A percentile compares a stretch with the other conserved stretches of the same genome.
These are phyloP conservation scores for Stenchaetothrips biformis DNA, from an alignment of 2,888 invertebrate species.

Conservation along the genomic window DNA sequence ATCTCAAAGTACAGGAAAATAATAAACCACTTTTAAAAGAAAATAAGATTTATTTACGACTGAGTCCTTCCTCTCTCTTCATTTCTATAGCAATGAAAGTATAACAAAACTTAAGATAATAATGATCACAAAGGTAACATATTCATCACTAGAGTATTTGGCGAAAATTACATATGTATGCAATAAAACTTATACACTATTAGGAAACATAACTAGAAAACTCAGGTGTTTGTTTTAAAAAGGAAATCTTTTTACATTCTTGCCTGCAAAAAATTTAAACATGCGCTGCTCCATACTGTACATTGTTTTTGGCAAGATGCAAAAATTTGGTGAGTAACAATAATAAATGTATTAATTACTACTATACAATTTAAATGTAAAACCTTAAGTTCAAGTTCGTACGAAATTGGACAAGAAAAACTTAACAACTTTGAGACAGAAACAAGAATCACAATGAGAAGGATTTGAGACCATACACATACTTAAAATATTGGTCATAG, in stretches of 20 bases:
- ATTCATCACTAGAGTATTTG: slow-evolving; percentile 18
- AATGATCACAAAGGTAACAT: slow-evolving; percentile 1
- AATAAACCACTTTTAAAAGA: background rate
- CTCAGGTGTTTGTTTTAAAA: too few relatives aligned
- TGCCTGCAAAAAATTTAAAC: background rate
- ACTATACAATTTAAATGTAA: background rate
- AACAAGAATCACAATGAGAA: too few relatives aligned
- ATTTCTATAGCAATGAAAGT: background rate
- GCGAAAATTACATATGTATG: background rate
- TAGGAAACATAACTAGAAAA: too few relatives aligned
- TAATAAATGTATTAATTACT: background rate
- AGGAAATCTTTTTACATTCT: background rate
- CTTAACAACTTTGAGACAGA: background rate
- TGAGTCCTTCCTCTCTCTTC: background rate
- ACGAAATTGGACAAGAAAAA: background rate
- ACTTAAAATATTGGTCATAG: too few relatives aligned
- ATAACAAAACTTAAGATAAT: background rate
- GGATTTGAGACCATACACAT: too few relatives aligned
- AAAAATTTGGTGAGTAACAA: background rate
- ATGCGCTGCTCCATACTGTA: background rate
- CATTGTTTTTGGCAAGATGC: background rate
- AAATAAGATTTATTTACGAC: background rate
- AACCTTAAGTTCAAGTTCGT: too few relatives aligned
- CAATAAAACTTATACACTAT: background rate
- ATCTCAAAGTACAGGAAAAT: background rate